Conservation (phyloP, 2,888 invertebrate genomes). For the Drosophila colorata region DNA sequence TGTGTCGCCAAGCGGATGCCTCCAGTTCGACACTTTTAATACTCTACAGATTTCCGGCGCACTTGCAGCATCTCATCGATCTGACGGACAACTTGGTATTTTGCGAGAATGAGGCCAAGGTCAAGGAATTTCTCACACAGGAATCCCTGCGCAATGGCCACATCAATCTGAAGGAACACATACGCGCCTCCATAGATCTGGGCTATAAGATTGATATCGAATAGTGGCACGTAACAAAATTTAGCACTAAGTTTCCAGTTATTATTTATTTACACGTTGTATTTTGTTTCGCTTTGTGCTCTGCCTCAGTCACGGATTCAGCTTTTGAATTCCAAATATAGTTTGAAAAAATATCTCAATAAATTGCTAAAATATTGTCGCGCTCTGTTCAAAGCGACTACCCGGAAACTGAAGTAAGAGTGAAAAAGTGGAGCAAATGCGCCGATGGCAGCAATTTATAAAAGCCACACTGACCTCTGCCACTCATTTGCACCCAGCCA, state of each 20-base stretch:
- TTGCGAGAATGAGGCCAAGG: slow-evolving; percentile 80
- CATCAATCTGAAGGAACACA: slow-evolving; percentile 84
- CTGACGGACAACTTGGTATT: slow-evolving; percentile 83
- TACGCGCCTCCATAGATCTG: slow-evolving; percentile 84
- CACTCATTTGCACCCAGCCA: slow-evolving; percentile 29
- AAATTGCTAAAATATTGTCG: slow-evolving; percentile 31
- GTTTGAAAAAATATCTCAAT: background rate
- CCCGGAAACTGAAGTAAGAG: slow-evolving; percentile 40
- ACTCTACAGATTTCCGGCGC: slow-evolving; percentile 75
- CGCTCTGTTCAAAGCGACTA: background rate
- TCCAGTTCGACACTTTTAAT: slow-evolving; percentile 77
- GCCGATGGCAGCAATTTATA: slow-evolving; percentile 77
- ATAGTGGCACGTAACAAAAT: slow-evolving; percentile 37
- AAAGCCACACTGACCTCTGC: slow-evolving; percentile 62
- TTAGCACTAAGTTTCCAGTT: slow-evolving; percentile 44
- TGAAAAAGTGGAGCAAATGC: slow-evolving; percentile 68
- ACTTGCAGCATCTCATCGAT: slow-evolving; percentile 82
- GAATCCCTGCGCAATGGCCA: slow-evolving; percentile 83
- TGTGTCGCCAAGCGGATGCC: slow-evolving; percentile 72
- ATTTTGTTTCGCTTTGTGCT: background rate
- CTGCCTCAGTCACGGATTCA: background rate
- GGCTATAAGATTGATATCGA: slow-evolving; percentile 84
- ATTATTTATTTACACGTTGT: slow-evolving; percentile 63
- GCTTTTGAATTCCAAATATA: slow-evolving; percentile 13
- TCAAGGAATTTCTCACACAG: slow-evolving; percentile 83